These are phyloP conservation scores for Anolis apletophallus DNA, from an alignment of 2,797 vertebrate species.

Conservation along the genomic window DNA sequence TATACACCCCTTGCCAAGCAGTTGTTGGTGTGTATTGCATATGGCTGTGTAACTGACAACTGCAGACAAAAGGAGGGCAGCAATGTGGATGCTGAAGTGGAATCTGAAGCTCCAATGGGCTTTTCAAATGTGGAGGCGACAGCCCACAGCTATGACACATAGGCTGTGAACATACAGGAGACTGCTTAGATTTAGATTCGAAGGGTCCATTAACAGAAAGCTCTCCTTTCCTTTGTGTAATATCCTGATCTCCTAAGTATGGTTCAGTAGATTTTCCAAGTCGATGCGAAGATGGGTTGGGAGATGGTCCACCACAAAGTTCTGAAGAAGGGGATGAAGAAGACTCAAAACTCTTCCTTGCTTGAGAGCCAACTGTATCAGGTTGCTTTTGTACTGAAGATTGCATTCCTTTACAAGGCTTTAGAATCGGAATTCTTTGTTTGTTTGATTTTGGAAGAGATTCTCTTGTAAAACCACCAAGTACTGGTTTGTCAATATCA, in stretches of 20 bases:
- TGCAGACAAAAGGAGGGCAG: conserved; percentile 77
- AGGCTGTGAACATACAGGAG: conserved; percentile 60
- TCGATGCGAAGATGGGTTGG: conserved; percentile 70
- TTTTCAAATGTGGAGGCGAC: conserved; percentile 67
- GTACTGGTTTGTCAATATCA: conserved; percentile 54
- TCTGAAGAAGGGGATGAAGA: conserved; percentile 74
- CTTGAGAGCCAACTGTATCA: conserved; percentile 64
- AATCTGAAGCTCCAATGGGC: conserved; percentile 79
- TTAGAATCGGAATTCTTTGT: conserved; percentile 54
- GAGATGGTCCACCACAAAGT: conserved; percentile 68
- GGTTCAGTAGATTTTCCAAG: conserved; percentile 63
- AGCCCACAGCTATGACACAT: conserved; percentile 65
- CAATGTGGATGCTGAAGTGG: conserved; percentile 66
- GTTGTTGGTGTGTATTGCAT: conserved; percentile 70
- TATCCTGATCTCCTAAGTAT: conserved; percentile 46
- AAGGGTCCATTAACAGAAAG: conserved; percentile 44
- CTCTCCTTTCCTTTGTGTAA: conserved; percentile 57
- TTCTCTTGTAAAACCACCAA: conserved; percentile 55
- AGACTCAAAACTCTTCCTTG: conserved; percentile 67
- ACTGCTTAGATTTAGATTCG: conserved; percentile 50
- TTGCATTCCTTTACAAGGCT: conserved; percentile 67
- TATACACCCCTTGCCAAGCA: conserved; percentile 75
- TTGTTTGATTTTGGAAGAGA: conserved; percentile 64
- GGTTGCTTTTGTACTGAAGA: conserved; percentile 58
- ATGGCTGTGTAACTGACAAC: conserved; percentile 70